Conservation (phyloP, 2,888 invertebrate genomes). For the Thera britannica region DNA sequence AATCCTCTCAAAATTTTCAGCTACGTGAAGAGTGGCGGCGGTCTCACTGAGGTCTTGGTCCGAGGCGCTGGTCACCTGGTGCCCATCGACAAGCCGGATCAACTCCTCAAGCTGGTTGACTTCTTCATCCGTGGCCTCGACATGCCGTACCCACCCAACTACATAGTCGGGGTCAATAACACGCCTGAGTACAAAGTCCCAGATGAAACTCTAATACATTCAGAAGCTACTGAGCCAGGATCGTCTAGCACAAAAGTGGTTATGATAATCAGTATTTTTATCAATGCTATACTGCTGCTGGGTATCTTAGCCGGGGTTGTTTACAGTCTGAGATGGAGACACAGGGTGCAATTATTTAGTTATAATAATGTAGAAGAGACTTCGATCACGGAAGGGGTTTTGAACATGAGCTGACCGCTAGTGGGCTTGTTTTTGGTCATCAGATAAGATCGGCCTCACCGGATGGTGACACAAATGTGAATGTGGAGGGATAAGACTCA, state of each 20-base stretch:
- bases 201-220: neutral
- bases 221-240: neutral
- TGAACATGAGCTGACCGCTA: constrained; percentile 46
- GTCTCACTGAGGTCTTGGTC: constrained; percentile 84
- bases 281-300: constrained; percentile 60
- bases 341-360: constrained; percentile 53
- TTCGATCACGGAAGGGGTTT: constrained; percentile 51
- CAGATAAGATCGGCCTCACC: neutral
- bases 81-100: constrained; percentile 84
- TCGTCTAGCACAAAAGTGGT: constrained; percentile 43
- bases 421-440: neutral
- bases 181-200: constrained; percentile 41
- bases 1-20: constrained; percentile 52
- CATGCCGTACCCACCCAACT: constrained; percentile 50
- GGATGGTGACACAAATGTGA: no score
- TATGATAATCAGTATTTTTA: constrained; percentile 58
- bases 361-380: constrained; percentile 57
- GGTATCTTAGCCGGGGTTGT: constrained; percentile 51
- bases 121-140: constrained; percentile 59
- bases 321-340: constrained; percentile 56
- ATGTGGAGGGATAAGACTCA: no score
- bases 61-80: constrained; percentile 86
- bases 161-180: constrained; percentile 37
- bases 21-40: constrained; percentile 82
- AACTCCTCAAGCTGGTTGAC: constrained; percentile 62